Conservation (phyloP, 2,797 vertebrate genomes). For the Tangara arthus region DNA sequence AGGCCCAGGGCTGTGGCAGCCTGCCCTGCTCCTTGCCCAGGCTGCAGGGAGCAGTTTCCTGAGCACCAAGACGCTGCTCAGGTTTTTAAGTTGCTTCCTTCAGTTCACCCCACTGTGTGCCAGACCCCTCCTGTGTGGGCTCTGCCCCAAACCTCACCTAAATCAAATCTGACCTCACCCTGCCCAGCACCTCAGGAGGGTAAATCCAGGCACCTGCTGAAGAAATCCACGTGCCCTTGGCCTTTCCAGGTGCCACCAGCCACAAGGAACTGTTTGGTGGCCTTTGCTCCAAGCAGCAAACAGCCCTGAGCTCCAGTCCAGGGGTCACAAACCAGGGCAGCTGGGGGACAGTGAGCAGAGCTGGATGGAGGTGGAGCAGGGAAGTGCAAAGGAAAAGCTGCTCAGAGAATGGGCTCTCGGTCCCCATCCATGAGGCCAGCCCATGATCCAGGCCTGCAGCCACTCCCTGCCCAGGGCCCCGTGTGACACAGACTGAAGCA, state of each 20-base stretch:
- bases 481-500: rapidly evolving
- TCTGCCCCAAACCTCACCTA: neutral
- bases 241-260: rapidly evolving
- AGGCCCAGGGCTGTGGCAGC: neutral
- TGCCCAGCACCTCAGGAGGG: neutral
- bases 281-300: neutral
- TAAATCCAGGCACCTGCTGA: neutral
- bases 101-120: neutral
- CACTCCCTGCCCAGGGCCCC: neutral
- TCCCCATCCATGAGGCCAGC: rapidly evolving
- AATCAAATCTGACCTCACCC: neutral
- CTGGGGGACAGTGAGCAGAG: neutral
- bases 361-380: neutral
- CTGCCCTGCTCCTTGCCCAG: neutral
- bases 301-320: neutral
- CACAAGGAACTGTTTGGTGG: neutral
- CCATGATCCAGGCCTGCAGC: neutral
- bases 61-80: neutral
- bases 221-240: neutral
- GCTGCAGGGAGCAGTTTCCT: neutral
- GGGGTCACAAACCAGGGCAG: neutral
- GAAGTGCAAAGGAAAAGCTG: neutral
- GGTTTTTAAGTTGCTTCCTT: neutral
- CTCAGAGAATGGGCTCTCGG: rapidly evolving
- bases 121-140: neutral